These are phyloP conservation scores for Stictonetta naevosa DNA, from an alignment of 2,113 vertebrate species.

Conservation along the genomic window DNA sequence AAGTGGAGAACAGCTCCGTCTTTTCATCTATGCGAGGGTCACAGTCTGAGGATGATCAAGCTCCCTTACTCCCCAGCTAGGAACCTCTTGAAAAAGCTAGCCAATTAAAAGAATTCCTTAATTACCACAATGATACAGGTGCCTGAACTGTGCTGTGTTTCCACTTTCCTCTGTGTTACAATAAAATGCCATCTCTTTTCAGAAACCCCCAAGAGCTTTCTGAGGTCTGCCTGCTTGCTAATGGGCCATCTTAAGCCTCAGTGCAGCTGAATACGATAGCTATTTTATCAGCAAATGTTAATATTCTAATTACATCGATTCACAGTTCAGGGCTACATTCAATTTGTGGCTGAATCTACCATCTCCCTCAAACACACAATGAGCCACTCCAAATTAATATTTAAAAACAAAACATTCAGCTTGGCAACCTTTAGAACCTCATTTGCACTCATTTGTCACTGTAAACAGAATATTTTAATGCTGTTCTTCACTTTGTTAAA, in stretches of 20 bases:
- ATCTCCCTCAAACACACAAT: background rate
- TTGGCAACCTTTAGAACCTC: background rate
- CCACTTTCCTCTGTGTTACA: background rate
- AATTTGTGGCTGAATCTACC: background rate
- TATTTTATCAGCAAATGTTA: constrained; percentile 28
- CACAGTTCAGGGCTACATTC: background rate
- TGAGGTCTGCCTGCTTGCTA: background rate
- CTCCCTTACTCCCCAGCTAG: background rate
- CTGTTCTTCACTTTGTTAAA: background rate
- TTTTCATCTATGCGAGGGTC: background rate
- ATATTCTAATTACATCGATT: constrained; percentile 24
- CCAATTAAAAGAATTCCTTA: background rate
- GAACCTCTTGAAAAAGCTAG: background rate
- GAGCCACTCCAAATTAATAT: background rate
- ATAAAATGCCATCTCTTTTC: background rate
- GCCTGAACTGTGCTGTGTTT: background rate
- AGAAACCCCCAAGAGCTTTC: background rate
- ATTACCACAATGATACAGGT: background rate
- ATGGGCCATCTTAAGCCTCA: background rate
- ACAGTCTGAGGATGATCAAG: background rate
- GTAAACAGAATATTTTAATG: background rate
- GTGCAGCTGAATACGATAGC: background rate
- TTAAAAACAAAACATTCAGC: background rate
- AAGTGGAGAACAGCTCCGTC: background rate
- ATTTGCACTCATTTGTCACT: background rate